A percentile compares a stretch with the other conserved stretches of the same genome.
phyloP scores from a whole-genome alignment of 2,797 vertebrate species.

The Macroramphosus scolopax region DNA sequence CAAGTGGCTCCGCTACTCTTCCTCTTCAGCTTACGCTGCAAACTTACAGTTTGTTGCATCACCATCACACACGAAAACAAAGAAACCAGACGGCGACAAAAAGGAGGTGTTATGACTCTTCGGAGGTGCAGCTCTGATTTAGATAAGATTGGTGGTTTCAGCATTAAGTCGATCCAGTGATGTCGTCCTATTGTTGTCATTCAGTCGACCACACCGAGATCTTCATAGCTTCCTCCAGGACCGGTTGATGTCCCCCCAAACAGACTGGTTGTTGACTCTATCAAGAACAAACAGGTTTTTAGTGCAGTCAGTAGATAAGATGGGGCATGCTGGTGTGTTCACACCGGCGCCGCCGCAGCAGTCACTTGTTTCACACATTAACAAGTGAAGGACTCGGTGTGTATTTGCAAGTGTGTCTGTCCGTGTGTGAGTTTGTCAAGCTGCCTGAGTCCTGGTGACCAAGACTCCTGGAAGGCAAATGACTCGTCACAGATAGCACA shows the following conservation, averaged over 20 bases:
- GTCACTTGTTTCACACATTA: conserved; percentile 65
- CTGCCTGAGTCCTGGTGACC: conserved; percentile 36
- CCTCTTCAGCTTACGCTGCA: conserved; percentile 52
- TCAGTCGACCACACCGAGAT: conserved; percentile 65
- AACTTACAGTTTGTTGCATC: conserved; percentile 73
- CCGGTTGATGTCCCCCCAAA: conserved; percentile 49
- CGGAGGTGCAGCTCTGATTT: conserved; percentile 70
- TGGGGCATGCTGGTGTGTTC: conserved; percentile 53
- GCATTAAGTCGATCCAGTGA: conserved; percentile 36
- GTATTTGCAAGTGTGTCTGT: conserved; percentile 21
- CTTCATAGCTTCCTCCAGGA: conserved; percentile 42
- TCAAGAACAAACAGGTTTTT: conserved; percentile 73
- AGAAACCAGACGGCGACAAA: conserved; percentile 42
- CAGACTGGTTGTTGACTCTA: conserved; percentile 56
- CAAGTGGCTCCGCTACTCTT: conserved; percentile 51
- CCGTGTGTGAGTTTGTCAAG: conserved; percentile 21
- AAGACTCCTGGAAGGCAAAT: conserved; percentile 61
- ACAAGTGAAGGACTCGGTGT: conserved; percentile 66
- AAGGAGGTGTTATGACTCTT: conserved; percentile 47
- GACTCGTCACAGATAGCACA: conserved; percentile 46
- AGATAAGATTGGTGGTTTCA: conserved; percentile 65
- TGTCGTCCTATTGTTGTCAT: conserved; percentile 60
- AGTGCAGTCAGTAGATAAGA: conserved; percentile 65
- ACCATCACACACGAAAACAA: conserved; percentile 58
- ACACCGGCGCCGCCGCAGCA: conserved; percentile 50